Percentiles rank a stretch among this genome's conserved stretches.
These are phyloP conservation scores for Tenebrosternarchus preto DNA, from an alignment of 2,113 vertebrate species.

Conservation along the genomic window DNA sequence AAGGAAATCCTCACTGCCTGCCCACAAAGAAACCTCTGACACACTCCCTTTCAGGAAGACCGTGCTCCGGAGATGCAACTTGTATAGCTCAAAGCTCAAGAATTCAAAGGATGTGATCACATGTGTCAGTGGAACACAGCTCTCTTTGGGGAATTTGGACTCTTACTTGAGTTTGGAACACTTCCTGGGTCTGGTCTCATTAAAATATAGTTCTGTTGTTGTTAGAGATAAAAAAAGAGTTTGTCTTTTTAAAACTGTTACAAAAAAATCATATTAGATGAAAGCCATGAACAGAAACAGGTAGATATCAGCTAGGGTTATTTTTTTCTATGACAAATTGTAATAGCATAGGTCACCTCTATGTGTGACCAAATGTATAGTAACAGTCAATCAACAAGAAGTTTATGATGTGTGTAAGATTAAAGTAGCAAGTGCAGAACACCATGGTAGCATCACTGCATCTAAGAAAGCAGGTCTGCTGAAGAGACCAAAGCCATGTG, in stretches of 20 bases:
- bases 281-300: not conserved
- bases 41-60: slow-evolving; percentile 24
- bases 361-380: not conserved
- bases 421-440: no score
- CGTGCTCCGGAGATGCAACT: slow-evolving; percentile 27
- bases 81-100: slow-evolving; percentile 20
- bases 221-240: not conserved
- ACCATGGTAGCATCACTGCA: no score
- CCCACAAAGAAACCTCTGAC: slow-evolving; percentile 13
- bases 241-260: no score
- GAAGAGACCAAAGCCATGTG: no score
- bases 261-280: not conserved
- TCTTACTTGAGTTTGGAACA: not conserved
- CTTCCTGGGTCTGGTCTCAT: not conserved
- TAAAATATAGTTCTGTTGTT: not conserved
- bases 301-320: not conserved
- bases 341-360: not conserved
- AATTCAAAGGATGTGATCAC: slow-evolving; percentile 10
- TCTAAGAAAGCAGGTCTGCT: no score
- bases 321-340: no score
- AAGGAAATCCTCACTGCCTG: slow-evolving; percentile 16
- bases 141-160: not conserved
- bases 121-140: not conserved
- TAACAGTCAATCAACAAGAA: no score
- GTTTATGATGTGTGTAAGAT: no score